Evolutionary conservation across 2,797 vertebrate species (phyloP).

Genomic region (Chelonia mydas): DNA sequence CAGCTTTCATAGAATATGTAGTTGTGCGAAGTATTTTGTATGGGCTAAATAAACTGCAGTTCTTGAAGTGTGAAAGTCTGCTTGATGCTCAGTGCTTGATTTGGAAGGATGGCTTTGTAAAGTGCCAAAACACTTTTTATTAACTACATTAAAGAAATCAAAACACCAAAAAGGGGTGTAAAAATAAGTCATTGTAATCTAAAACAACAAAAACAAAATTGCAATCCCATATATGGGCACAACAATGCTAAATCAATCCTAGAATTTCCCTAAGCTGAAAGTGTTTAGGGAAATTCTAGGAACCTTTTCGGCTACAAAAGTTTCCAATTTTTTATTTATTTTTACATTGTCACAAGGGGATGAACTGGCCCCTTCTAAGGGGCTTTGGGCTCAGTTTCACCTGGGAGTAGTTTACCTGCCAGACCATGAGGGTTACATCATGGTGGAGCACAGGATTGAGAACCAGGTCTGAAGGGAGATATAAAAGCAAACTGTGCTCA

Average conservation of each 20-base stretch:
- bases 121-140: rapidly evolving
- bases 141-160: neutral
- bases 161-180: neutral
- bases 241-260: neutral
- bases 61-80: neutral
- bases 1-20: neutral
- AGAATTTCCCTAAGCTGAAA: neutral
- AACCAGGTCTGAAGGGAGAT: neutral
- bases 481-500: neutral
- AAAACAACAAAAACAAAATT: neutral
- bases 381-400: constrained; percentile 16
- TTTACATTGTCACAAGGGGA: neutral
- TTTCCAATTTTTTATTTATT: neutral
- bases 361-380: neutral
- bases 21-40: neutral
- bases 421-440: neutral
- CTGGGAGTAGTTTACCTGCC: neutral
- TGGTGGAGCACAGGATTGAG: rapidly evolving
- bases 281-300: neutral
- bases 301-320: neutral
- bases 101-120: neutral
- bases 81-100: neutral
- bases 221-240: neutral
- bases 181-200: neutral
- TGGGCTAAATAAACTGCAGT: neutral